Evolutionary conservation across 2,888 invertebrate genomes (phyloP), one percentile per base, ranked within the genome.

Genomic region (Apeira syringaria): DNA sequence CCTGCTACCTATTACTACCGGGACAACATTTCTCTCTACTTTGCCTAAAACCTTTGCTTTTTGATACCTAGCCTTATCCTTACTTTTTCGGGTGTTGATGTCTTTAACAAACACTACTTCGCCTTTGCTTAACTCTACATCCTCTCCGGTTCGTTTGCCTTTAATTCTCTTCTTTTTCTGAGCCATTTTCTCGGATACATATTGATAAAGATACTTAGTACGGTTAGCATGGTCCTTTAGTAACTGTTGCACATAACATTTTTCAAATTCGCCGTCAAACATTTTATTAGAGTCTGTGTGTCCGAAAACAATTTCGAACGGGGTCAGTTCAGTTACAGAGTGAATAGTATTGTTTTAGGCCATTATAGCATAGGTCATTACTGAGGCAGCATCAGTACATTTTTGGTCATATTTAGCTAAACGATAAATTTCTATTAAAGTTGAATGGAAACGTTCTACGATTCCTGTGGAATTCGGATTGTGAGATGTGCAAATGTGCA

Each of bases 381-480:
- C 29, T 1, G 29, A 29, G 1, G 29, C 13, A 7, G 29, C 15
- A n/a, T 29, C 29, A 11, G 32, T 8, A 12, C 3, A n/a, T 22
- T 10, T 20, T 1, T 20, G 18, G 3, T 20, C 18, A 6, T 20
- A 20, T 20, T 20, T 20, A 2, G 18, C 18, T 20, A 20, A 5
- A 6, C 18, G 5, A n/a, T 32, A 32, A 3, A 32, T 32, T 8
- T 32, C 32, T 11, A 12, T 22, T 2, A 32, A 4, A 5, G 32
- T 32, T 1, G 32, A 32, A 8, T 32, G 32, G 12, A 32, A 32
- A 3, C 32, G 2, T 12, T 32, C 32, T 2, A 31, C 10, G 5
- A 31, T 2, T 3, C 20, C 31, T 7, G 7, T 31, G 5, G 18
- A 31, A 7, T 31, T 31, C 9, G 31, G 13, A n/a, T 28, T 25